These are phyloP conservation scores for Bruchidius siliquastri DNA, from an alignment of 2,888 invertebrate species.

Conservation along the genomic window DNA sequence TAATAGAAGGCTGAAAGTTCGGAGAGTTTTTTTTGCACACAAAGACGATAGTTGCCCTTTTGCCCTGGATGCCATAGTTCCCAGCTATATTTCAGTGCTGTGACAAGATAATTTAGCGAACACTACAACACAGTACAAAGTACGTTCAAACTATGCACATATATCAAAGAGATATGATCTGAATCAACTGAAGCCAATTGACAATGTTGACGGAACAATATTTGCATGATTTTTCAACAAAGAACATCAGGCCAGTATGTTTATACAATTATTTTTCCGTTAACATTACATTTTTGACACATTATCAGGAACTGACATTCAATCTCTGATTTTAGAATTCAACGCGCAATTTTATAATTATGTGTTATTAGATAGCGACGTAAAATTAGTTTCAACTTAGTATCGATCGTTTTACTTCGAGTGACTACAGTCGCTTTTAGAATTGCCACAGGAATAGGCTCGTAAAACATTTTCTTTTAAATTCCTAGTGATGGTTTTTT, in stretches of 20 bases:
- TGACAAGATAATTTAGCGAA: no score
- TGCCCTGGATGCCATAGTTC: no score
- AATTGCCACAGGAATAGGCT: background rate
- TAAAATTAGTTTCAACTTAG: background rate
- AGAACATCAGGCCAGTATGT: background rate
- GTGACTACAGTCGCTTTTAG: background rate
- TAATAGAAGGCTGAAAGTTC: no score
- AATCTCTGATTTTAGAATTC: background rate
- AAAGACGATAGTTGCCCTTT: no score
- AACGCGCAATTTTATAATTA: background rate
- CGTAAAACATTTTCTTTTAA: no score
- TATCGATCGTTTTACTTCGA: background rate
- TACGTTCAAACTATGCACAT: background rate
- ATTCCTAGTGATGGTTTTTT: no score
- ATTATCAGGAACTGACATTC: conserved; percentile 30
- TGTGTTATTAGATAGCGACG: background rate
- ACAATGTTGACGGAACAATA: background rate
- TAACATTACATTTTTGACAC: conserved; percentile 22
- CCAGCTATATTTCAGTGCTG: no score
- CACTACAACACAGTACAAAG: no score
- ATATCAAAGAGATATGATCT: background rate
- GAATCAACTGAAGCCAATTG: background rate
- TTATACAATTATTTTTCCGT: background rate
- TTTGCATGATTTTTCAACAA: background rate
- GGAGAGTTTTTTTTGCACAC: no score